Percentiles rank a stretch among this genome's conserved stretches.
These are phyloP conservation scores for Subanguina moxae DNA, from an alignment of 1,140 invertebrate species.

Conservation along the genomic window DNA sequence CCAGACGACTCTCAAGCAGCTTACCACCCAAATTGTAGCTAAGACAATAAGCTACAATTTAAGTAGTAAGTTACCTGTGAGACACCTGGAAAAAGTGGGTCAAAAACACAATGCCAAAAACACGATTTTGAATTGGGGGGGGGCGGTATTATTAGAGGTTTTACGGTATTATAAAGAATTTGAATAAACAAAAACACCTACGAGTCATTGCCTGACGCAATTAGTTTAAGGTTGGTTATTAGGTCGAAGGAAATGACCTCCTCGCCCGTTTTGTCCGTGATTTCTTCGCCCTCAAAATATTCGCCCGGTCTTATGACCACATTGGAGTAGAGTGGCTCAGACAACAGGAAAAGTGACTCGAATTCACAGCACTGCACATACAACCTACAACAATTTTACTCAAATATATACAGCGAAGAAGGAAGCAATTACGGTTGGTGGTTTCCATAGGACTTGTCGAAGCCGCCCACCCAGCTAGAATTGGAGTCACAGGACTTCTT, in stretches of 20 bases:
- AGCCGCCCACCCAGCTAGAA: slow-evolving; percentile 48
- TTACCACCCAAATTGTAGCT: no score
- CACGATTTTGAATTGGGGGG: background rate
- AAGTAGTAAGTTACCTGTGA: no score
- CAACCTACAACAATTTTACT: slow-evolving; percentile 30
- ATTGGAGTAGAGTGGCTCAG: slow-evolving; percentile 47
- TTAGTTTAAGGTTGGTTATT: slow-evolving; percentile 44
- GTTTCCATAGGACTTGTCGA: slow-evolving; percentile 48
- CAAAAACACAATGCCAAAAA: no score
- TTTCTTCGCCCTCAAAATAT: slow-evolving; percentile 56
- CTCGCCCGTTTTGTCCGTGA: slow-evolving; percentile 47
- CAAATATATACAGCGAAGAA: background rate
- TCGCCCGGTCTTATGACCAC: slow-evolving; percentile 46
- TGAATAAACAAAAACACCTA: slow-evolving; percentile 5
- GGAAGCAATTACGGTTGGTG: slow-evolving; percentile 44
- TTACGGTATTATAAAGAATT: slow-evolving; percentile 3
- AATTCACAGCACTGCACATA: slow-evolving; percentile 56
- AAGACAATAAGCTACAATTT: no score
- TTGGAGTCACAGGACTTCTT: slow-evolving; percentile 42
- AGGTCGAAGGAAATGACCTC: slow-evolving; percentile 48
- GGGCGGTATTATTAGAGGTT: no score
- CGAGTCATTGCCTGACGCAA: slow-evolving; percentile 16
- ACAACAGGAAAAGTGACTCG: slow-evolving; percentile 39
- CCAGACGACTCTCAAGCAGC: no score
- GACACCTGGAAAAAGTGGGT: no score